Conservation (phyloP, 2,113 vertebrate species). For the Xiphias gladius region DNA sequence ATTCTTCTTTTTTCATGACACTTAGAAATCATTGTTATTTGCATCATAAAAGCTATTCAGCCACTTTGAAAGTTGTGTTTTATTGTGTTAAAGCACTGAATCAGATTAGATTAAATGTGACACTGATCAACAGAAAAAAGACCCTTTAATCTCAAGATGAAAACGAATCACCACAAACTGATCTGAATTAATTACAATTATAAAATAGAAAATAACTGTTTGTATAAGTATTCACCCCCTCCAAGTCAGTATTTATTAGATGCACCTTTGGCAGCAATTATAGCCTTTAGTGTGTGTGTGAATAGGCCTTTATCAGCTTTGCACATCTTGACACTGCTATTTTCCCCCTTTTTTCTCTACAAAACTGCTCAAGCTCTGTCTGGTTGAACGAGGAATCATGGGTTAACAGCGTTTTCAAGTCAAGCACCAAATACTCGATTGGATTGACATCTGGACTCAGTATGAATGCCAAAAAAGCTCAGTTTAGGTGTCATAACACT, state of each 20-base stretch:
- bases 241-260: neutral
- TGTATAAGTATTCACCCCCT: neutral
- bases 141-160: neutral
- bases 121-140: neutral
- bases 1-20: conserved; percentile 16
- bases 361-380: neutral
- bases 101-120: neutral
- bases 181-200: neutral
- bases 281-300: neutral
- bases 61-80: neutral
- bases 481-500: neutral
- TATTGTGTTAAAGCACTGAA: neutral
- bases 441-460: neutral
- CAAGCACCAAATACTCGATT: neutral
- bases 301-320: neutral
- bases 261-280: neutral
- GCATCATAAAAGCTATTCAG: neutral
- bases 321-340: neutral
- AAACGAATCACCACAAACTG: neutral
- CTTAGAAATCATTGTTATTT: neutral
- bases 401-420: neutral
- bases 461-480: neutral
- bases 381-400: neutral
- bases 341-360: neutral
- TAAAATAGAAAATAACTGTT: neutral